Percentiles rank a stretch among this genome's conserved stretches.
These are phyloP conservation scores for Clangula hyemalis DNA, from an alignment of 2,797 vertebrate genomes.

Conservation along the genomic window DNA sequence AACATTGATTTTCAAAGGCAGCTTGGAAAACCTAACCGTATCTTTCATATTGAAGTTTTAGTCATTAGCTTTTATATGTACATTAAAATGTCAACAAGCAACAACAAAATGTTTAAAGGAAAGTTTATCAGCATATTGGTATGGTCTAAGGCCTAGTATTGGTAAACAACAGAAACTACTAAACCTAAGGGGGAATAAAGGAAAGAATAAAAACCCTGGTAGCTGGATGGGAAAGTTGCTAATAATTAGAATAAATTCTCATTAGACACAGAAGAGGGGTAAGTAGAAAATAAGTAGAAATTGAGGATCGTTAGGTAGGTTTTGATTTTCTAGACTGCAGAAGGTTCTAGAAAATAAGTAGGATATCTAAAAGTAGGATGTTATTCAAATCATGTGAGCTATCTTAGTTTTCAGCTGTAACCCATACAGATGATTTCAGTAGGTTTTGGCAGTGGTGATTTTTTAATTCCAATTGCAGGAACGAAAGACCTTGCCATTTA, in stretches of 20 bases:
- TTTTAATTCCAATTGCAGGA: not conserved
- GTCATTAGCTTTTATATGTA: not conserved
- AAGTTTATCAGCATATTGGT: not conserved
- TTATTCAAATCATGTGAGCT: not conserved
- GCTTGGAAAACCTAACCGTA: not conserved
- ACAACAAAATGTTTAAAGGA: not conserved
- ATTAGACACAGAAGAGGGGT: not conserved
- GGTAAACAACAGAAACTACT: not conserved
- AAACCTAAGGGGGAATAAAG: fast-evolving
- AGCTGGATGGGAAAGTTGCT: not conserved
- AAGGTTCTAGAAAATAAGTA: not conserved
- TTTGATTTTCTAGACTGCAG: not conserved
- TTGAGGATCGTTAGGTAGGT: not conserved
- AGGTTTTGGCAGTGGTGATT: not conserved
- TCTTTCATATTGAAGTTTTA: not conserved
- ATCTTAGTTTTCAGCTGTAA: not conserved
- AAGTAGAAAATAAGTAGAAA: not conserved
- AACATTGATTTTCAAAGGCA: not conserved
- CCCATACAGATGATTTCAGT: not conserved
- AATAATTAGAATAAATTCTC: not conserved
- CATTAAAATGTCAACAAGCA: not conserved
- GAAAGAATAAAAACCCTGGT: not conserved
- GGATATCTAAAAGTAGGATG: not conserved
- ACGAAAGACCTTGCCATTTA: not conserved
- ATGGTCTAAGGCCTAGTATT: not conserved